Base-by-base conservation (phyloP, 2,113 vertebrate genomes). In the Lagopus muta region DNA sequence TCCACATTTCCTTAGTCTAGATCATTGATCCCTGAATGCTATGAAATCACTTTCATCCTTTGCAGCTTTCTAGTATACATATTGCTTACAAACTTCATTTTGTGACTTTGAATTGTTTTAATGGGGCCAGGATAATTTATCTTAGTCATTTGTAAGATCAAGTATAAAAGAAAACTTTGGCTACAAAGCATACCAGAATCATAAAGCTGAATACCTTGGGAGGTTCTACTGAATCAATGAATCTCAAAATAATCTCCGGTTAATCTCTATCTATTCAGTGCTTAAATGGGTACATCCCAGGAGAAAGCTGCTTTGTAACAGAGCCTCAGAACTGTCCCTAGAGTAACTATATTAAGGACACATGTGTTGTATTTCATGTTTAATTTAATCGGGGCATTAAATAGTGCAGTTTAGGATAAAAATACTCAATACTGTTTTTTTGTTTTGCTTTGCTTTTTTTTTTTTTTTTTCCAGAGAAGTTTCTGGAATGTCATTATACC, bases 171-270 rank as follows among this genome's bases (percentile, higher is more conserved):
- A 79, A 87, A 87, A 75, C 43, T 47, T 47, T 48, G 34, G 6
- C 65, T 77, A 28, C 32, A 72, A 66, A 72, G 30, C 52, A 40
- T 69, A n/a, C 18, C 57, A 69, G 27, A 82, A 65, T 72, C 66
- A 52, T 58, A 71, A 84, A 71, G 55, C 52, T 58, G 81, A 72
- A 22, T 87, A 89, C 42, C 52, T 85, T n/a, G 17, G 60, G 55
- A 10, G 9, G 19, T 89, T 96, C 84, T 85, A 32, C 64, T 79
- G 62, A 58, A 69, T 86, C 54, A 90, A 79, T 92, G 90, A 82
- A 95, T 82, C 71, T 92, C 75, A 88, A 36, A 93, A 73, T 70
- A 93, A 95, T 96, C 48, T 21, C 27, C 15, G 78, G 16, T 65
- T 90, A 91, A 88, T 91, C 76, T 86, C 70, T 83, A 38, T 82